Percentiles rank a stretch among this genome's conserved stretches.
Evolutionary conservation across 2,113 vertebrate genomes (phyloP).

Genomic region (Leptosomus discolor): DNA sequence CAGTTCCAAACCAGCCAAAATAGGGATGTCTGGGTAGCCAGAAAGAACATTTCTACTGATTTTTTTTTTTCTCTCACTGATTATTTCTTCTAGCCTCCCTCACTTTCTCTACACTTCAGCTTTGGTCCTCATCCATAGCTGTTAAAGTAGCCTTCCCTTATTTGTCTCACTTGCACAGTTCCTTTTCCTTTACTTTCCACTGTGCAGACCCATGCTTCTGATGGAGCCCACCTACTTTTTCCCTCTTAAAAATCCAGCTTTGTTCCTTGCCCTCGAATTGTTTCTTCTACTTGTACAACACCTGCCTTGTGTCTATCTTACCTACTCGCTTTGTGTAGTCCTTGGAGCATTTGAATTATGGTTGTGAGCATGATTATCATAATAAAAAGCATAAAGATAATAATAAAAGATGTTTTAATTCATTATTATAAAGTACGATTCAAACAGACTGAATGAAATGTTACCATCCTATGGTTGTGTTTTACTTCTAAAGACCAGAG

Average conservation of each 20-base stretch:
- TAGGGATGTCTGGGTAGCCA: not conserved
- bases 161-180: not conserved
- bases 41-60: not conserved
- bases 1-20: not conserved
- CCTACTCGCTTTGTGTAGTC: not conserved
- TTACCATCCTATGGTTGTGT: not conserved
- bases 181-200: not conserved
- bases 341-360: not conserved
- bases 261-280: not conserved
- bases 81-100: not conserved
- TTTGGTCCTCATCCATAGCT: not conserved
- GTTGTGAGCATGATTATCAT: not conserved
- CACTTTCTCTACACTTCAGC: not conserved
- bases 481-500: conserved; percentile 45
- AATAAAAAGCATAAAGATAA: not conserved
- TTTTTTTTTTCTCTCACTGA: not conserved
- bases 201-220: not conserved
- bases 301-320: not conserved
- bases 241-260: not conserved
- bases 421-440: conserved; percentile 6
- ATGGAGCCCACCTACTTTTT: not conserved
- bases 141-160: not conserved
- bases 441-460: conserved; percentile 9
- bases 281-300: not conserved
- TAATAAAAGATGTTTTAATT: not conserved